A percentile compares a stretch with the other conserved stretches of the same genome.
phyloP scores from a whole-genome alignment of 2,888 invertebrate species.

The Cheilosia grossa region DNA sequence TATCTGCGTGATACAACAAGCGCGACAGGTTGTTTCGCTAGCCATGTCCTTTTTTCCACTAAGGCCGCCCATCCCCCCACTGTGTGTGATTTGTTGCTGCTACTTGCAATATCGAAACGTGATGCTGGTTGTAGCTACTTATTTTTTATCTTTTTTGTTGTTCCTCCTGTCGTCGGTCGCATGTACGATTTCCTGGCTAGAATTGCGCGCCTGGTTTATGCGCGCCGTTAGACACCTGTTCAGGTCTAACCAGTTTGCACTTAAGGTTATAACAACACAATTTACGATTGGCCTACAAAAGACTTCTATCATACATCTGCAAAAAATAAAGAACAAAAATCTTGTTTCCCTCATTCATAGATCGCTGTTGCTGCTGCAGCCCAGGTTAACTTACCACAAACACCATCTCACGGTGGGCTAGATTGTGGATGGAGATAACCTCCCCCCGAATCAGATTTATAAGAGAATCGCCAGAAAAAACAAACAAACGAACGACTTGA shows the following conservation, averaged over 20 bases:
- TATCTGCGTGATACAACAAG: slow-evolving; percentile 45
- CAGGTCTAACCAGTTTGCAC: slow-evolving; percentile 70
- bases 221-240: slow-evolving; percentile 73
- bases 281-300: slow-evolving; percentile 74
- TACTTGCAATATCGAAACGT: slow-evolving; percentile 39
- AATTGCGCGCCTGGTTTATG: slow-evolving; percentile 48
- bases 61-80: not conserved
- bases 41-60: slow-evolving; percentile 42
- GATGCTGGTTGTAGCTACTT: slow-evolving; percentile 22
- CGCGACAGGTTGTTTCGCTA: slow-evolving; percentile 48
- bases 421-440: slow-evolving; percentile 34
- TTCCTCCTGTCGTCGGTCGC: not conserved
- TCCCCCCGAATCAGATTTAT: slow-evolving; percentile 47
- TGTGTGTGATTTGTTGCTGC: slow-evolving; percentile 25
- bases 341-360: slow-evolving; percentile 70
- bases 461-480: slow-evolving; percentile 33
- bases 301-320: slow-evolving; percentile 65
- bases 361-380: slow-evolving; percentile 19
- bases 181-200: slow-evolving; percentile 61
- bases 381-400: not conserved
- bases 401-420: not conserved
- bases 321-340: slow-evolving; percentile 16
- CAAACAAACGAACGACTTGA: slow-evolving; percentile 17
- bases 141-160: not conserved
- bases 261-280: slow-evolving; percentile 67